Percentiles rank a stretch among this genome's conserved stretches.
Evolutionary conservation across 1,140 invertebrate species (phyloP).

Genomic region (Protaetia brevitarsis): DNA sequence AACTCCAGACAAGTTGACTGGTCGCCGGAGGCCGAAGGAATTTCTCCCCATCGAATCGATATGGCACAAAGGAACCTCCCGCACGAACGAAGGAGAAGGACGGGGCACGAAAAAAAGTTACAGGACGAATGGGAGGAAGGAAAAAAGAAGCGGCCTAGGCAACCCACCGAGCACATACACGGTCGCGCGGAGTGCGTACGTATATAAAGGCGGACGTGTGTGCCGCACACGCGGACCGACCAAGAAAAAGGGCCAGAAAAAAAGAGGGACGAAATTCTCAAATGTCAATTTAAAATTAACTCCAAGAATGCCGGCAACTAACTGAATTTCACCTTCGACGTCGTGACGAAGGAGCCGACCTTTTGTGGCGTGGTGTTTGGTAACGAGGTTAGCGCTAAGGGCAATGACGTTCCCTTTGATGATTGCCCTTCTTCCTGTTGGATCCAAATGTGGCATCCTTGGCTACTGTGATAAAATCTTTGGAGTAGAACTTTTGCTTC

Average conservation of each 20-base stretch:
- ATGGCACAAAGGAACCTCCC: neutral
- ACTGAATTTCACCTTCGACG: constrained; percentile 16
- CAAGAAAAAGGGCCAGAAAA: neutral
- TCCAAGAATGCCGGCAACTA: constrained; percentile 14
- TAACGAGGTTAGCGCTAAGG: constrained; percentile 21
- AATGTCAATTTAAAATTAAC: constrained; percentile 22
- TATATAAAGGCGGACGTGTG: too few species aligned
- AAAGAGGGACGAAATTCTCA: constrained; percentile 17
- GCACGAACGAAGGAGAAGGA: neutral
- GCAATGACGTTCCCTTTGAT: constrained; percentile 14
- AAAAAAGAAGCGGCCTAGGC: neutral
- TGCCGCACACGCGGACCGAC: too few species aligned
- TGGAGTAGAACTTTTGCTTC: too few species aligned
- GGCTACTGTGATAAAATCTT: neutral
- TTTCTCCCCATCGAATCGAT: constrained; percentile 7
- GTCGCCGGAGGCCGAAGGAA: neutral
- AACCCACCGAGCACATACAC: too few species aligned
- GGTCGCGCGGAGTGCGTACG: too few species aligned
- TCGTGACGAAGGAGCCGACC: constrained; percentile 4
- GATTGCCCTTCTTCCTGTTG: neutral
- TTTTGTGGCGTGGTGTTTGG: constrained; percentile 5
- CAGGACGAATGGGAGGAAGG: neutral
- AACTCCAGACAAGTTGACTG: neutral
- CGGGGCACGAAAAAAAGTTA: neutral
- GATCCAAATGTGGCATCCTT: neutral